Conservation (phyloP, 2,888 invertebrate genomes). For the Arge pagana region DNA sequence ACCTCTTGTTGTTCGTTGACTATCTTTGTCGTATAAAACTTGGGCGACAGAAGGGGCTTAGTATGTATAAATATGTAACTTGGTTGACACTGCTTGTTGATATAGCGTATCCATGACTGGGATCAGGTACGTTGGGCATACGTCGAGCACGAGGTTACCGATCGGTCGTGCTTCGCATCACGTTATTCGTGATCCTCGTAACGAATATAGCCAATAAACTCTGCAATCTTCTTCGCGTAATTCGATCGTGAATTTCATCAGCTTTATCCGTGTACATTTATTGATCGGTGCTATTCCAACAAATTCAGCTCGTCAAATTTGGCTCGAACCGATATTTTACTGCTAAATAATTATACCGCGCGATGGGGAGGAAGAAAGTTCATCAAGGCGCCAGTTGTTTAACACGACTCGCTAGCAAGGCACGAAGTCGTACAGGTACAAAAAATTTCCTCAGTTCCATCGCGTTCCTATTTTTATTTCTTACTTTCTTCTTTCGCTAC, state of each 20-base stretch:
- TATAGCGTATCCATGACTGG: conserved; percentile 8
- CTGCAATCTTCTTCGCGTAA: too few species aligned
- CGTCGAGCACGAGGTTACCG: conserved; percentile 19
- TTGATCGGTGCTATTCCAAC: too few species aligned
- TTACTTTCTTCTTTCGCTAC: too few species aligned
- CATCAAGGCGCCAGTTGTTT: conserved; percentile 30
- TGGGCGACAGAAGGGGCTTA: conserved; percentile 33
- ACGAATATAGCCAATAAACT: too few species aligned
- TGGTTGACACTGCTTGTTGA: conserved; percentile 5
- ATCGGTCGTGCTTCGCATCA: conserved; percentile 1
- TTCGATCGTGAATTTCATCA: too few species aligned
- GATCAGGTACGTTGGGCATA: conserved; percentile 17
- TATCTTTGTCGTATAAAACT: conserved; percentile 36
- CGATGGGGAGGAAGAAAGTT: conserved; percentile 31
- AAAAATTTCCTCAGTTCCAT: too few species aligned
- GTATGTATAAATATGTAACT: conserved; percentile 32
- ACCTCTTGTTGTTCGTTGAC: conserved; percentile 30
- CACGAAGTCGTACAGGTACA: conserved; percentile 16
- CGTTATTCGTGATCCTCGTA: conserved; percentile 3
- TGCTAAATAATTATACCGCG: too few species aligned
- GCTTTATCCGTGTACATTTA: too few species aligned
- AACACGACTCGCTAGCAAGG: conserved; percentile 28
- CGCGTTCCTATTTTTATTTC: too few species aligned
- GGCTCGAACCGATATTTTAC: too few species aligned
- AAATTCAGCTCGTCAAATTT: too few species aligned